Percentiles rank a stretch among this genome's conserved stretches.
phyloP scores from a whole-genome alignment of 2,113 vertebrate genomes.

The Colossoma macropomum region DNA sequence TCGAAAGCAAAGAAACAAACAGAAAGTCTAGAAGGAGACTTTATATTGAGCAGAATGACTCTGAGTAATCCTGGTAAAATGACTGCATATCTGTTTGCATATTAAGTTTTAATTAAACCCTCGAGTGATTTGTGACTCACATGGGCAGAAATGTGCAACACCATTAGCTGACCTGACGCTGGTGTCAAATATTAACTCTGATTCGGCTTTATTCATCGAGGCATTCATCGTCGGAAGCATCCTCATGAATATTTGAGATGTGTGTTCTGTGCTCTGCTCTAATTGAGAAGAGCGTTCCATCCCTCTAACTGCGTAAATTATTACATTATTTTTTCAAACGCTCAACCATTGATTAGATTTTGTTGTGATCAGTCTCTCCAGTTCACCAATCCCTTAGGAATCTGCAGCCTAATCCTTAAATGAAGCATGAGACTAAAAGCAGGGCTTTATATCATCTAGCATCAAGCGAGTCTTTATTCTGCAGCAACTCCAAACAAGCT shows the following conservation, averaged over 20 bases:
- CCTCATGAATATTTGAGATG: not conserved
- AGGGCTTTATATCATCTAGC: not conserved
- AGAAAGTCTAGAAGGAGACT: not conserved
- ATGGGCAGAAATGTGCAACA: not conserved
- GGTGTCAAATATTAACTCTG: not conserved
- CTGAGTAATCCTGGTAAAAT: not conserved
- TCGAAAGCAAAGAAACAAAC: not conserved
- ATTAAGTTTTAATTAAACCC: not conserved
- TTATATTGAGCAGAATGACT: not conserved
- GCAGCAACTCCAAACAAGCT: not conserved
- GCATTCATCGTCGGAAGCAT: not conserved
- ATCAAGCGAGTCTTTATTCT: not conserved
- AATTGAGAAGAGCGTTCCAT: not conserved
- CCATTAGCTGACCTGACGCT: not conserved
- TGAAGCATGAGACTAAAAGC: not conserved
- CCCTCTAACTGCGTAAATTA: not conserved
- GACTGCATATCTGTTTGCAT: not conserved
- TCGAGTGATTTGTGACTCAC: not conserved
- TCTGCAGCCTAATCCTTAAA: not conserved
- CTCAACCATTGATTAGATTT: too few relatives aligned
- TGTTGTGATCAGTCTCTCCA: too few relatives aligned
- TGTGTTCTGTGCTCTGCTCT: not conserved
- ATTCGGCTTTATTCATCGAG: not conserved
- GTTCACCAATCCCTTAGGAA: not conserved
- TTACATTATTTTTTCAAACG: not conserved